Evolutionary conservation across 2,113 vertebrate genomes (phyloP).

Genomic region (Daphoenositta chrysoptera): DNA sequence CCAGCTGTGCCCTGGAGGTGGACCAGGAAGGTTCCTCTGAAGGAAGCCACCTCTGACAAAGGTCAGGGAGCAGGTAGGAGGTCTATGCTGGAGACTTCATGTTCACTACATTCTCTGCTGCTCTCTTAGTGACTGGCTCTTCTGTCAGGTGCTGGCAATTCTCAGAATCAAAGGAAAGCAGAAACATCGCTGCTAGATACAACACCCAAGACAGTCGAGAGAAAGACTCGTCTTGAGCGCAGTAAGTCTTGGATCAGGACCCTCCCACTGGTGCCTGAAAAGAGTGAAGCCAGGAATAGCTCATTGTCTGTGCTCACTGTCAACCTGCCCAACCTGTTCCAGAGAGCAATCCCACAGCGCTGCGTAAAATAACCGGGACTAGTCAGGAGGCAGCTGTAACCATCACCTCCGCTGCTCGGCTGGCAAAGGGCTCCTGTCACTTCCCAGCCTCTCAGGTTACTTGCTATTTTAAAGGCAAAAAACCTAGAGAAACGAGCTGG

Average conservation of each 20-base stretch:
- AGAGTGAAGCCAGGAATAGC: background rate
- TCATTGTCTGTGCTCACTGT: background rate
- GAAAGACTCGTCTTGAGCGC: background rate
- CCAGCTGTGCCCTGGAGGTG: background rate
- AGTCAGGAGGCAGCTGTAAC: slow-evolving; percentile 37
- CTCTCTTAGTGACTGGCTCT: background rate
- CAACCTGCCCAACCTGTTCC: slow-evolving; percentile 10
- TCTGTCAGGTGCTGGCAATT: background rate
- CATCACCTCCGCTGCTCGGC: background rate
- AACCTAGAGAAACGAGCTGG: background rate
- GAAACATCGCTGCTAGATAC: background rate
- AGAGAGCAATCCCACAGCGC: background rate
- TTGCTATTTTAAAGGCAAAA: background rate
- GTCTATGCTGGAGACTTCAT: background rate
- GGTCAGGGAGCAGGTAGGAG: background rate
- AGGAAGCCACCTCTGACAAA: background rate
- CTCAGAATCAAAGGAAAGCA: background rate
- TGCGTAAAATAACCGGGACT: background rate
- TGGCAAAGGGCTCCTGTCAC: slow-evolving; percentile 26
- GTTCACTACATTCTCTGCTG: background rate
- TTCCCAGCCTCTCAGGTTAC: background rate
- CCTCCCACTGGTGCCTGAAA: background rate
- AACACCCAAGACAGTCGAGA: background rate
- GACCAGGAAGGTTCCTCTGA: background rate
- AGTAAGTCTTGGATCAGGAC: background rate